Evolutionary conservation across 2,888 invertebrate genomes (phyloP).

Genomic region (Tetragonisca angustula): DNA sequence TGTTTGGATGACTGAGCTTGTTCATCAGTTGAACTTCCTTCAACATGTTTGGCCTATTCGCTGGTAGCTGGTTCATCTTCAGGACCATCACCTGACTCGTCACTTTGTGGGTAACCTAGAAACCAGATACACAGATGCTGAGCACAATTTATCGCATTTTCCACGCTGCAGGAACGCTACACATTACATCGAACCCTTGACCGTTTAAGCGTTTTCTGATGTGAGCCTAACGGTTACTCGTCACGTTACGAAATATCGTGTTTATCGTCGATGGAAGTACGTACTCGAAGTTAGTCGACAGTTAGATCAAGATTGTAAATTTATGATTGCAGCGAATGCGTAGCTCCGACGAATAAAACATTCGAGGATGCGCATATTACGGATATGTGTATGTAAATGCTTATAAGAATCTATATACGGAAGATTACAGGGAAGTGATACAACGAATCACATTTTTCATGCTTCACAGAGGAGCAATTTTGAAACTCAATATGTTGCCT

Average conservation of each 20-base stretch:
- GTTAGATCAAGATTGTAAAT: neutral
- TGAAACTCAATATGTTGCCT: neutral
- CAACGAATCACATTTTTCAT: neutral
- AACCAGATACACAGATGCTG: constrained; percentile 41
- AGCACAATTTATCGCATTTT: constrained; percentile 16
- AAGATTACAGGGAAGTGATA: no score
- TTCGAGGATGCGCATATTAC: neutral
- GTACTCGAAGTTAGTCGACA: neutral
- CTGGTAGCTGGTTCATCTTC: constrained; percentile 97
- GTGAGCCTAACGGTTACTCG: neutral
- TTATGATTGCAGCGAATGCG: neutral
- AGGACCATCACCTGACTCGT: constrained; percentile 98
- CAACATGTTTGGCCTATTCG: constrained; percentile 97
- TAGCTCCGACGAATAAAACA: neutral
- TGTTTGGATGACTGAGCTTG: constrained; percentile 96
- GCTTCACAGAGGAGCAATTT: neutral
- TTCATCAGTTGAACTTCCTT: constrained; percentile 99
- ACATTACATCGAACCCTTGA: constrained; percentile 6
- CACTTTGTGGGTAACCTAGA: constrained; percentile 95
- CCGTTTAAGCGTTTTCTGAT: constrained; percentile 29
- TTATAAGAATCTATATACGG: no score
- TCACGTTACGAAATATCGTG: neutral
- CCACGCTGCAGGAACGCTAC: constrained; percentile 14
- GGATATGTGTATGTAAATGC: no score
- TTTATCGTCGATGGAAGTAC: neutral